These are phyloP conservation scores for Scaptomyza flava DNA, from an alignment of 2,888 invertebrate species.

Conservation along the genomic window DNA sequence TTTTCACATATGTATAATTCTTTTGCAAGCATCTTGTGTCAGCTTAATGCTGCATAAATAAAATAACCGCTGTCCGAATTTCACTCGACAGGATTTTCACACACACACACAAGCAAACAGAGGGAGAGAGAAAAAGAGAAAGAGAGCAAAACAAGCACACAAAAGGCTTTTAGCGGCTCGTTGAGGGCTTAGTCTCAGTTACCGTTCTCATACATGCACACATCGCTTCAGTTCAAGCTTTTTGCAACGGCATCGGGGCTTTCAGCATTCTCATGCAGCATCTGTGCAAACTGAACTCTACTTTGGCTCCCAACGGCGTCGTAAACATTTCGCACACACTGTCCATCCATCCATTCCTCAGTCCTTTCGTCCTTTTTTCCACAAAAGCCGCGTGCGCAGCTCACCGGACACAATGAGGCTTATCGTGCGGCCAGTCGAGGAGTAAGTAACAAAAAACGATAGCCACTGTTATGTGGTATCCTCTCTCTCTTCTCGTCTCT, in stretches of 20 bases:
- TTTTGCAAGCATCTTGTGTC: slow-evolving; percentile 5
- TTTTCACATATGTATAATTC: slow-evolving; percentile 7
- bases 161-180: slow-evolving; percentile 65
- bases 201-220: slow-evolving; percentile 7
- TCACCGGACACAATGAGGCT: slow-evolving; percentile 75
- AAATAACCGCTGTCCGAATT: slow-evolving; percentile 19
- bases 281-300: slow-evolving; percentile 36
- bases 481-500: background rate
- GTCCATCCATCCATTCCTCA: background rate
- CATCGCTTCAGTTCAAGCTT: slow-evolving; percentile 20
- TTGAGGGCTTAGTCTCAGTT: slow-evolving; percentile 57
- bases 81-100: slow-evolving; percentile 33
- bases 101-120: background rate
- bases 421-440: slow-evolving; percentile 55
- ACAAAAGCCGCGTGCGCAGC: slow-evolving; percentile 80
- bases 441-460: slow-evolving; percentile 36
- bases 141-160: slow-evolving; percentile 11
- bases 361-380: slow-evolving; percentile 16
- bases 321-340: slow-evolving; percentile 67
- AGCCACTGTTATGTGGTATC: slow-evolving; percentile 2
- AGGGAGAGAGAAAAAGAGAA: background rate
- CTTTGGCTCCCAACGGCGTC: slow-evolving; percentile 59
- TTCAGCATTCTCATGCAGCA: slow-evolving; percentile 35
- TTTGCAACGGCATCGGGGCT: background rate
- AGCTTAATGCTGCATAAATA: slow-evolving; percentile 32